These are phyloP conservation scores for Vultur gryphus DNA, from an alignment of 2,797 vertebrate species.

Conservation along the genomic window DNA sequence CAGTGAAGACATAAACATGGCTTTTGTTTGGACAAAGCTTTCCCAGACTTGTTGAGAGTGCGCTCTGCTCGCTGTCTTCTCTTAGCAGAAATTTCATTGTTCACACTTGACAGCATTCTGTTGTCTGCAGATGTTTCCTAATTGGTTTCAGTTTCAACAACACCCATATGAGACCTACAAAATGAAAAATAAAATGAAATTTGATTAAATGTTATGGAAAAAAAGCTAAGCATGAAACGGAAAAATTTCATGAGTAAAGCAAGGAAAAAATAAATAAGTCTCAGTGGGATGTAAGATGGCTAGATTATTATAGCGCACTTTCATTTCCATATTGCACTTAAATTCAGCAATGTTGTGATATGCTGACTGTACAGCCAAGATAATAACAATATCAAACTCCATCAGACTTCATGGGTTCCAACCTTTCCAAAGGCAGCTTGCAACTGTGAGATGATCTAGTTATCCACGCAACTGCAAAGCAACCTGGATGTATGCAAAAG, in stretches of 20 bases:
- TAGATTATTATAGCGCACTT: not conserved
- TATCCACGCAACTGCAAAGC: not conserved
- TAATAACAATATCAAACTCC: not conserved
- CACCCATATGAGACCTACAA: not conserved
- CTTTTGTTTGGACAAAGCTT: not conserved
- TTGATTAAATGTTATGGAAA: not conserved
- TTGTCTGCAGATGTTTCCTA: slow-evolving; percentile 20
- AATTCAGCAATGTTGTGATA: not conserved
- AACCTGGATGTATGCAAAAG: not conserved
- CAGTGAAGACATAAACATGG: not conserved
- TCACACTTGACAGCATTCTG: not conserved
- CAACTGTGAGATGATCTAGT: not conserved
- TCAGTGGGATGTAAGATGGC: not conserved
- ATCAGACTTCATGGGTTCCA: not conserved
- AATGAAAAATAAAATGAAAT: slow-evolving; percentile 19
- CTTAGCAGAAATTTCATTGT: not conserved
- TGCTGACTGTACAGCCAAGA: not conserved
- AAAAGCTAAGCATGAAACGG: not conserved
- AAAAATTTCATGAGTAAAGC: not conserved
- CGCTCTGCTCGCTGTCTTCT: not conserved
- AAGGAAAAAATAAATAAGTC: not conserved
- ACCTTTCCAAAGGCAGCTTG: not conserved
- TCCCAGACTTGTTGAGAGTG: not conserved
- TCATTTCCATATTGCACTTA: not conserved
- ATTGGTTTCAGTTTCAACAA: slow-evolving; percentile 8